A percentile compares a stretch with the other conserved stretches of the same genome.
These are phyloP conservation scores for Agapornis canus DNA, from an alignment of 2,797 vertebrate genomes.

Conservation along the genomic window DNA sequence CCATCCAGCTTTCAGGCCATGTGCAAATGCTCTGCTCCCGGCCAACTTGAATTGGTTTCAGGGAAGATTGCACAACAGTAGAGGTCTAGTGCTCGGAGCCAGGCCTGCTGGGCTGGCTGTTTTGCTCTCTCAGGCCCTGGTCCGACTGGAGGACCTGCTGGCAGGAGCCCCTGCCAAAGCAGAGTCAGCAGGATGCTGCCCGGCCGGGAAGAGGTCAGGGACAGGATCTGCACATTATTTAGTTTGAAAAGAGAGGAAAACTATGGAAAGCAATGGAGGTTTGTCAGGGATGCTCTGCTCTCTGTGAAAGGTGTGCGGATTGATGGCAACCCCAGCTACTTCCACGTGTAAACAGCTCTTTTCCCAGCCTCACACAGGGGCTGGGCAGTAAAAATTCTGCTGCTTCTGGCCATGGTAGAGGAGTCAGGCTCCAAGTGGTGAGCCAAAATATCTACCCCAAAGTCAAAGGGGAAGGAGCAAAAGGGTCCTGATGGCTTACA, in stretches of 20 bases:
- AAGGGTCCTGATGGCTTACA: too few species aligned
- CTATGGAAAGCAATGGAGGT: not conserved
- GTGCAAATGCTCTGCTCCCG: conserved; percentile 44
- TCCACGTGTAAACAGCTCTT: not conserved
- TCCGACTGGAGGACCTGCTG: conserved; percentile 47
- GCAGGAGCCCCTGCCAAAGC: not conserved
- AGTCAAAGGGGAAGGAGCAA: not conserved
- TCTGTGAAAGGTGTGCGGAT: not conserved
- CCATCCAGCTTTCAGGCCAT: conserved; percentile 47
- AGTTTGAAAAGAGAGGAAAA: not conserved
- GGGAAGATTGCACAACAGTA: conserved; percentile 65
- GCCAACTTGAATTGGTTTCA: conserved; percentile 49
- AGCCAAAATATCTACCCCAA: not conserved
- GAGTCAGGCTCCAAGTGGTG: fast-evolving
- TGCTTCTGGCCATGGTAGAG: not conserved
- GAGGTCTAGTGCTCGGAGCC: conserved; percentile 45
- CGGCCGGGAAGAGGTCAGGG: conserved; percentile 39
- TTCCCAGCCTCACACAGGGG: not conserved
- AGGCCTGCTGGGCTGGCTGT: conserved; percentile 59
- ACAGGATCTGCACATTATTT: not conserved
- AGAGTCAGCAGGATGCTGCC: conserved; percentile 61
- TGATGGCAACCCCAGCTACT: not conserved
- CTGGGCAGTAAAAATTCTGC: not conserved
- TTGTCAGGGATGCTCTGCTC: not conserved
- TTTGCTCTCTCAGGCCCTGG: conserved; percentile 17